A percentile compares a stretch with the other conserved stretches of the same genome.
Evolutionary conservation across 1,140 invertebrate species (phyloP).

Genomic region (Subanguina moxae): DNA sequence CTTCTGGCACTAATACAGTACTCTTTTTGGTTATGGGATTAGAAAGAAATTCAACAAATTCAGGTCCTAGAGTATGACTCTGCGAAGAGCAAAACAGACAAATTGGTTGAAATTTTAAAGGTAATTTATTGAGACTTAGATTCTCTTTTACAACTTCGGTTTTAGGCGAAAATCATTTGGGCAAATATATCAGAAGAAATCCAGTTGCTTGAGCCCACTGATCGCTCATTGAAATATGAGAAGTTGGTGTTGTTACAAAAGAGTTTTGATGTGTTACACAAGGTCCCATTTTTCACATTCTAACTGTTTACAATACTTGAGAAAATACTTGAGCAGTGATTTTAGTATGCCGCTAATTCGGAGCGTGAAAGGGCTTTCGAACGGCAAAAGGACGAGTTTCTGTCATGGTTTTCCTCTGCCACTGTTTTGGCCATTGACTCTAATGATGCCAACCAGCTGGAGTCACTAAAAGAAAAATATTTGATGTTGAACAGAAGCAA

Average conservation of each 20-base stretch:
- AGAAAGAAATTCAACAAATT: too few species aligned
- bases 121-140: constrained; percentile 3
- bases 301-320: not conserved
- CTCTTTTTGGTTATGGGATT: too few species aligned
- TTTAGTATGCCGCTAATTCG: constrained; percentile 26
- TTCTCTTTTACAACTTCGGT: constrained; percentile 2
- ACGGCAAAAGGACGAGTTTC: constrained; percentile 41
- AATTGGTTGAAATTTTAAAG: constrained; percentile 42
- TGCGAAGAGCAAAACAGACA: constrained; percentile 41
- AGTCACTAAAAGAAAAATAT: constrained; percentile 40
- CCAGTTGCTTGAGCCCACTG: constrained; percentile 31
- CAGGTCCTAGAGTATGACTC: constrained; percentile 45
- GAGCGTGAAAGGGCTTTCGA: constrained; percentile 30
- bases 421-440: constrained; percentile 45
- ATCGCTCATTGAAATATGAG: constrained; percentile 35
- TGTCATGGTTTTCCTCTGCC: constrained; percentile 45
- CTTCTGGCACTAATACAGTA: constrained; percentile 12
- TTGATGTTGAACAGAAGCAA: constrained; percentile 24
- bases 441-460: constrained; percentile 37
- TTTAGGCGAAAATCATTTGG: constrained; percentile 48
- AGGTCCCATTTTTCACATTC: constrained; percentile 29
- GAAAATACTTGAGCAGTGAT: not conserved
- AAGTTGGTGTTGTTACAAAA: constrained; percentile 44
- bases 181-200: constrained; percentile 28
- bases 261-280: constrained; percentile 37